These are phyloP conservation scores for Benitochromis conjunctus DNA, from an alignment of 2,113 vertebrate genomes.

Conservation along the genomic window DNA sequence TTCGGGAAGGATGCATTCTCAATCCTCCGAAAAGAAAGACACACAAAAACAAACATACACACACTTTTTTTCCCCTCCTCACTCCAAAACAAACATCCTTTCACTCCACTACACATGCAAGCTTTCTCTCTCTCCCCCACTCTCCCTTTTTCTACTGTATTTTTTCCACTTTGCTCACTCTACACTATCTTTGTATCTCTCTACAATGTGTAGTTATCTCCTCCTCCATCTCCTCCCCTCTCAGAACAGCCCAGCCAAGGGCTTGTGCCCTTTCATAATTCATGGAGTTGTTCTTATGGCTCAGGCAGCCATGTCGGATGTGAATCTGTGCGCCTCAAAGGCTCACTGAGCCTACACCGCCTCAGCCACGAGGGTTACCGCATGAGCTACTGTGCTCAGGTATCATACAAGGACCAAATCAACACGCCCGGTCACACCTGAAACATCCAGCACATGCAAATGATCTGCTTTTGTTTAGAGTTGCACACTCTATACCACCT, in stretches of 20 bases:
- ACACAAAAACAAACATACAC: not conserved
- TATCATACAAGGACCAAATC: slow-evolving; percentile 16
- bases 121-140: not conserved
- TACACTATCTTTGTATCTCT: slow-evolving; percentile 15
- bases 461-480: not conserved
- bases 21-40: not conserved
- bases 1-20: not conserved
- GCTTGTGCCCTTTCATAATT: slow-evolving; percentile 67
- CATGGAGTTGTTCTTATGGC: slow-evolving; percentile 67
- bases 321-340: slow-evolving; percentile 61
- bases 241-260: slow-evolving; percentile 23
- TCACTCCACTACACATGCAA: slow-evolving; percentile 40
- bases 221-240: not conserved
- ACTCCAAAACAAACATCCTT: slow-evolving; percentile 46
- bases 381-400: slow-evolving; percentile 11
- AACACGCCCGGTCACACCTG: slow-evolving; percentile 16
- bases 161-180: slow-evolving; percentile 33
- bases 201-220: slow-evolving; percentile 37
- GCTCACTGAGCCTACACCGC: slow-evolving; percentile 28
- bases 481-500: not conserved
- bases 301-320: slow-evolving; percentile 55
- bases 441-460: slow-evolving; percentile 1
- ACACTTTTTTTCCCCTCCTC: not conserved
- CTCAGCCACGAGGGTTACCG: slow-evolving; percentile 18
- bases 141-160: not conserved